Base-by-base conservation (phyloP, 2,113 vertebrate genomes). In the Lycaon pictus region DNA sequence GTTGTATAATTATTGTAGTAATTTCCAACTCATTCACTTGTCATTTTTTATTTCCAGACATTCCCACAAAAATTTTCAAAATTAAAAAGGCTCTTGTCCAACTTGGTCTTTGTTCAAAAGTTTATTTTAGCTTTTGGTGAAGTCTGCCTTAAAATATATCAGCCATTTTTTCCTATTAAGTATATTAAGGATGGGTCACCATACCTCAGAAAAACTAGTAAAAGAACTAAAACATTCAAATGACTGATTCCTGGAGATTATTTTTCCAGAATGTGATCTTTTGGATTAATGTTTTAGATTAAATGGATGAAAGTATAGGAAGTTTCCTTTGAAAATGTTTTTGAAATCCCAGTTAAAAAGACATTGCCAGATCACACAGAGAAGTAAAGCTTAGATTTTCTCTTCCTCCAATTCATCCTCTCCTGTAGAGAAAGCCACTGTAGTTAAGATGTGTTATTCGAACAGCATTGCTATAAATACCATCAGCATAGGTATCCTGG, bases 21-120 rank as follows among this genome's bases (percentile, higher is more conserved):
- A 98, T 97, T 97, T 98, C 84, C 92, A 98, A 95, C n/a, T 97
- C 96, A 97, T 97, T 97, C 98, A 91, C 79, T 97, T 98, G 93
- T 98, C 95, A 97, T 94, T 97, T 97, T 97, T 98, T 97, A 98
- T 98, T 98, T 98, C 96, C 92, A 97, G 90, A 23, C n/a, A 90
- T 98, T 96, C 77, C 97, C 96, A 95, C 63, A 89, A 98, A 97
- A 97, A 62, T 96, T 93, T 98, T 67, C 43, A 95, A 96, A 97
- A 96, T 95, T 96, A 95, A 98, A 98, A 94, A 72, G 53, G 48
- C 55, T n/a, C 32, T 97, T 97, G 58, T 97, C 80, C 92, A 96
- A 97, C 76, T 92, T 90, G 11, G 32, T 96, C 88, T 97, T 97
- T 97, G 55, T 88, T 97, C 96, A 94, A 96, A 62, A 97, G 48